A percentile compares a stretch with the other conserved stretches of the same genome.
These are phyloP conservation scores for Procambarus virginalis DNA, from an alignment of 1,140 invertebrate species.

Conservation along the genomic window DNA sequence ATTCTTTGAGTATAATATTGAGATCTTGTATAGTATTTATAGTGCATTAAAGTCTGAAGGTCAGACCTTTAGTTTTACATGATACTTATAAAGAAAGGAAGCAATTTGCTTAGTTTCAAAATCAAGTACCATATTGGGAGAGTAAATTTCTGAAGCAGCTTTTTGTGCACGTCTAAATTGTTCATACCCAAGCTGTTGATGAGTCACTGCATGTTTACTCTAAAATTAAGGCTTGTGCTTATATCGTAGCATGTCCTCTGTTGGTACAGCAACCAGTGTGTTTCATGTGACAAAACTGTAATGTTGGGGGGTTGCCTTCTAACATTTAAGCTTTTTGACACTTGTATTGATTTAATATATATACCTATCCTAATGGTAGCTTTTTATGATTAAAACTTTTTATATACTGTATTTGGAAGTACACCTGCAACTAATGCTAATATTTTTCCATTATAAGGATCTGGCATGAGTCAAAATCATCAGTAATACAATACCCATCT, in stretches of 20 bases:
- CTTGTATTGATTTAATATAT: background rate
- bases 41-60: background rate
- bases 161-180: slow-evolving; percentile 8
- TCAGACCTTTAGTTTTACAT: background rate
- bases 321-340: background rate
- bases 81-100: background rate
- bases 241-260: background rate
- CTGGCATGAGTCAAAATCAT: background rate
- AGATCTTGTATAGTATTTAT: background rate
- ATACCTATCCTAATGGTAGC: background rate
- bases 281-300: background rate
- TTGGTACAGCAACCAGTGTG: background rate
- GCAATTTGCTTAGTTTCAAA: background rate
- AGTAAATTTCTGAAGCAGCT: slow-evolving; percentile 1
- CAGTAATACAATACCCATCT: background rate
- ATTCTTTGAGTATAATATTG: background rate
- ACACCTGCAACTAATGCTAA: background rate
- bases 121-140: background rate
- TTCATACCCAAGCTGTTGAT: background rate
- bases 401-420: background rate
- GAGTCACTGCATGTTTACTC: slow-evolving; percentile 13
- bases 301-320: background rate
- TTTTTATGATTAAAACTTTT: background rate
- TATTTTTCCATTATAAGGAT: background rate
- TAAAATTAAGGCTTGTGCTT: background rate